These are phyloP conservation scores for Aproaerema taeniolella DNA, from an alignment of 2,888 invertebrate genomes.

Conservation along the genomic window DNA sequence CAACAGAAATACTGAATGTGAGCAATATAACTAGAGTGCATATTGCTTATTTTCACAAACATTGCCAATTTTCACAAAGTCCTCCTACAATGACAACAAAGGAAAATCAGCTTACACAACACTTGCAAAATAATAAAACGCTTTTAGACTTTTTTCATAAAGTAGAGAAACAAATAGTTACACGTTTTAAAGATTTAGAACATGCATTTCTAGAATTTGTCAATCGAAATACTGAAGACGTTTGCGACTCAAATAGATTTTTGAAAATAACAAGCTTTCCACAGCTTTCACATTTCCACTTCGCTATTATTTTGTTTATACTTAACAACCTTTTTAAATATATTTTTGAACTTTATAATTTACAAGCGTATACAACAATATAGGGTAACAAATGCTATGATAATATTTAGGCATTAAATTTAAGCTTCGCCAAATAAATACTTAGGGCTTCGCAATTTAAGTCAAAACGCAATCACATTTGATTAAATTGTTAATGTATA, in stretches of 20 bases:
- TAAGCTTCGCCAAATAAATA: conserved; percentile 13
- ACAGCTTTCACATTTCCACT: conserved; percentile 17
- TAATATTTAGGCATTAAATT: conserved; percentile 1
- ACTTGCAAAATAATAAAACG: conserved; percentile 45
- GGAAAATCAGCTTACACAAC: conserved; percentile 54
- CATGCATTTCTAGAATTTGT: conserved; percentile 16
- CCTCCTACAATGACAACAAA: conserved; percentile 53
- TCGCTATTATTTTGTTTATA: conserved; percentile 20
- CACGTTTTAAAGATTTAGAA: background rate
- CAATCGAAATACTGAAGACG: conserved; percentile 11
- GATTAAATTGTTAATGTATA: conserved; percentile 25
- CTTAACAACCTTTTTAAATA: conserved; percentile 27
- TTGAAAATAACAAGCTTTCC: conserved; percentile 1
- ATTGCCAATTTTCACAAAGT: too few relatives aligned
- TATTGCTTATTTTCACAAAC: too few relatives aligned
- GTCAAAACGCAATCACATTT: conserved; percentile 27
- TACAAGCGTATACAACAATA: background rate
- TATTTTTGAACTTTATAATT: conserved; percentile 19
- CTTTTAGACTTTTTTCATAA: conserved; percentile 30
- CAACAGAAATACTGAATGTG: too few relatives aligned
- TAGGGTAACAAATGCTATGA: conserved; percentile 1
- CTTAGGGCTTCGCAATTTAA: conserved; percentile 36
- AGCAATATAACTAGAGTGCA: too few relatives aligned
- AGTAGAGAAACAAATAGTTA: conserved; percentile 1
- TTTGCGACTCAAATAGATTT: conserved; percentile 5